phyloP scores from a whole-genome alignment of 2,113 vertebrate genomes.

The Rhinogobius similis region DNA sequence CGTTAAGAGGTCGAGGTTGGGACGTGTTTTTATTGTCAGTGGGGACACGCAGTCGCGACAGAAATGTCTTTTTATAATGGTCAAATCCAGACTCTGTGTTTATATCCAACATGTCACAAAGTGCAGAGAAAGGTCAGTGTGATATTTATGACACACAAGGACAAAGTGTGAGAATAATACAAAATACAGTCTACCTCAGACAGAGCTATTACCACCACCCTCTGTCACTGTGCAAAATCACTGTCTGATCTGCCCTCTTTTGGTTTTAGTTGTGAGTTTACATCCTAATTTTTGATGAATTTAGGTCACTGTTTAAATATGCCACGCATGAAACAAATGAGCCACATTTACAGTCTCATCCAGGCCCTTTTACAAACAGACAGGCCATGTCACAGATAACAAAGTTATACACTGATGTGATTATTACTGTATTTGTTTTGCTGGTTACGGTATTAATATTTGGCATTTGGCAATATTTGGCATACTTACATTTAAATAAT shows the following conservation, averaged over 20 bases:
- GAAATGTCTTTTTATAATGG: slow-evolving; percentile 25
- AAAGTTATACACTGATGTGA: neutral
- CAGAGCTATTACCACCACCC: slow-evolving; percentile 31
- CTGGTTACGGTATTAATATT: neutral
- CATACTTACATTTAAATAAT: slow-evolving; percentile 31
- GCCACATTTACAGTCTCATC: slow-evolving; percentile 16
- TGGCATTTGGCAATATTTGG: slow-evolving; percentile 18
- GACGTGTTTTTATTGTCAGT: slow-evolving; percentile 36
- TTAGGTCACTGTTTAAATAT: slow-evolving; percentile 55
- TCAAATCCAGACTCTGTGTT: slow-evolving; percentile 39
- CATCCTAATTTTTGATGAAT: slow-evolving; percentile 54
- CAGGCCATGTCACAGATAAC: slow-evolving; percentile 16
- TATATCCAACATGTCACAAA: slow-evolving; percentile 35
- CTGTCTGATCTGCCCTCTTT: slow-evolving; percentile 48
- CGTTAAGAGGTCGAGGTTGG: slow-evolving; percentile 37
- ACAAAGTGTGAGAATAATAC: slow-evolving; percentile 31
- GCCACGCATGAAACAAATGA: slow-evolving; percentile 32
- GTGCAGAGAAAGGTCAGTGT: slow-evolving; percentile 39
- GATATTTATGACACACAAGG: slow-evolving; percentile 45
- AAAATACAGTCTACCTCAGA: slow-evolving; percentile 30
- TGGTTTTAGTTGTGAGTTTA: slow-evolving; percentile 38
- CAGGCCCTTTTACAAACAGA: slow-evolving; percentile 27
- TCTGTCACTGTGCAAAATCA: slow-evolving; percentile 41
- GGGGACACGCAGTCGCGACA: neutral
- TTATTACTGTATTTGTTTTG: slow-evolving; percentile 16